Base-by-base conservation (phyloP, 2,888 invertebrate species). In the Habroteleia sp. region DNA sequence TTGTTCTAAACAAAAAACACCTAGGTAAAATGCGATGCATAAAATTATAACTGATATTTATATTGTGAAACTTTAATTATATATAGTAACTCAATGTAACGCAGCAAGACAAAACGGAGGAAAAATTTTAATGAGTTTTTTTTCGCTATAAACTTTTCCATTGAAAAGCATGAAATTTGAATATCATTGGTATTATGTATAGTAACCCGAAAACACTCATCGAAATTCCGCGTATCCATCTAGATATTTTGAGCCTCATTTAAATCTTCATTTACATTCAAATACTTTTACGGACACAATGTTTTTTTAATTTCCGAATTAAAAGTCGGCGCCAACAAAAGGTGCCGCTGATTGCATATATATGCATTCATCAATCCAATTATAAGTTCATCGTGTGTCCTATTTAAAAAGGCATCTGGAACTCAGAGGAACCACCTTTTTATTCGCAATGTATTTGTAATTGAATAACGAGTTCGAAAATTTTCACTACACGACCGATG, bases 281-380 rank as follows among this genome's bases (percentile, higher is more conserved):
- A 65, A 65, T 65, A 44, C 52, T 41, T 52, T 42, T 6, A 20
- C 11, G 16, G 23, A n/a, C 27, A 65, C 54, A 65, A 44, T 65
- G 54, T 44, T 11, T 25, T 13, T 44, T 54, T 54, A 29, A 42
- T 35, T 54, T 44, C 3, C 37, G 37, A 54, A 54, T 65, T 54
- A 54, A 65, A 65, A 65, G 44, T 54, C 29, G 29, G 11, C 8
- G 41, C 20, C 41, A 56, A 66, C 66, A 56, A 66, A 66, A 66
- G 66, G 46, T 56, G 48, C 25, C 44, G 44, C 27, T 66, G 56
- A 46, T 52, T 66, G 27, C 48, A 56, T 56, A 39, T 46, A 56
- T 44, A 65, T 44, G 65, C 44, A 48, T 35, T 39, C 56, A 31
- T 58, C 41, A 68, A 68, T 68, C 68, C 68, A 68, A 68, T 68